Evolutionary conservation across 2,888 invertebrate genomes (phyloP).

Genomic region (Pollenia angustigena): DNA sequence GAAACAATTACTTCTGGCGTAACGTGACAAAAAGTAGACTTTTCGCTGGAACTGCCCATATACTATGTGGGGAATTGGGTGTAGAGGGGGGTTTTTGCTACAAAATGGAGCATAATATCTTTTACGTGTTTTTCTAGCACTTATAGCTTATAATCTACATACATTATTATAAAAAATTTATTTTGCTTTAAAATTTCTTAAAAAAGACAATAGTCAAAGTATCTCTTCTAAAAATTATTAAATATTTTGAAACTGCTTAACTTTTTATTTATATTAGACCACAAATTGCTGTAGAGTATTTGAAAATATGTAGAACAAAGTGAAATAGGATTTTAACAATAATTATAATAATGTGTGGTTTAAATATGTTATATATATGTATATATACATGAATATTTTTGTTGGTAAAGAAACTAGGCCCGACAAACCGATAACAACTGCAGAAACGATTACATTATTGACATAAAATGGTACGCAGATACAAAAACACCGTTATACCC

Average conservation of each 20-base stretch:
- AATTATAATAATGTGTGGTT: constrained; percentile 48
- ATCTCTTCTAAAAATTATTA: too few relatives aligned
- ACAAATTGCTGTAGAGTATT: constrained; percentile 36
- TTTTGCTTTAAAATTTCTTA: too few relatives aligned
- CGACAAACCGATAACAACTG: constrained; percentile 41
- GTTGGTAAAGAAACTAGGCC: constrained; percentile 32
- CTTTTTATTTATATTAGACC: background rate
- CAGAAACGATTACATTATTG: constrained; percentile 50
- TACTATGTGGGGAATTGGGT: too few relatives aligned
- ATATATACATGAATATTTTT: background rate
- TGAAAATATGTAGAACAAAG: constrained; percentile 46
- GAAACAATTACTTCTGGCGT: too few relatives aligned
- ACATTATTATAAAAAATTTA: too few relatives aligned
- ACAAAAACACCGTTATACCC: background rate
- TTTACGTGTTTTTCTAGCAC: too few relatives aligned
- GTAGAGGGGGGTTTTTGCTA: too few relatives aligned
- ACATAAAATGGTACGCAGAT: constrained; percentile 36
- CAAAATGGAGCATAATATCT: too few relatives aligned
- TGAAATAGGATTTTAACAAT: constrained; percentile 61
- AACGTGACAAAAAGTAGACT: too few relatives aligned
- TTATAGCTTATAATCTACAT: too few relatives aligned
- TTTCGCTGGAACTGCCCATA: too few relatives aligned
- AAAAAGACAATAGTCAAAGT: too few relatives aligned
- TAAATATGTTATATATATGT: background rate
- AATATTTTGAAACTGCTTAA: background rate